Evolutionary conservation across 2,113 vertebrate genomes (phyloP), one percentile per base, ranked within the genome.

Genomic region (Tragulus kanchil): DNA sequence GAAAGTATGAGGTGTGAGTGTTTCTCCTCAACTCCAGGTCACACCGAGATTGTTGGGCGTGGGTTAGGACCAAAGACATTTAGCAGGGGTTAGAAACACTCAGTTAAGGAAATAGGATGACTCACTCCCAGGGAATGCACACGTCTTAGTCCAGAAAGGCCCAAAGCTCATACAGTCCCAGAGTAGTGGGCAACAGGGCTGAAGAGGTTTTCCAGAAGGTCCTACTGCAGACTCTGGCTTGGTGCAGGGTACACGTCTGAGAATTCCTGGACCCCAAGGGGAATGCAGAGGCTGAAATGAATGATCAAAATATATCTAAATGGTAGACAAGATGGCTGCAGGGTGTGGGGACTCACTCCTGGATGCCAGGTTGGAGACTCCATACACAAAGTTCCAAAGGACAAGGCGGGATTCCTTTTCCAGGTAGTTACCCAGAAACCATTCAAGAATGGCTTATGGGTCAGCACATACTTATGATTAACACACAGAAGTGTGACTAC

Each of bases 401-500:
- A 93, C 65, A 78, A 42, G 16, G 26, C 9, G 14, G 19, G 54
- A 81, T 69, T 75, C n/a, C 65, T n/a, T 67, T 42, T 25, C 28
- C 42, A 26, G 59, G 13, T 8, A 16, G 16, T 31, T 23, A 36
- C 5, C 26, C 19, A 26, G 58, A 17, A 89, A 62, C 36, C 36
- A 28, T 65, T 52, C 8, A 17, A 62, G 56, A 83, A 56, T 0
- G 13, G 31, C 19, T 31, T 36, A 31, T 14, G n/a, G n/a, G n/a
- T 62, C 58, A 59, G 62, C 36, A 5, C 21, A 23, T 23, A 65
- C 8, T 26, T 2, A 1, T 13, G 26, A 50, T 1, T 36, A 62
- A 16, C 50, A 7, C 0, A 0, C 6, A 11, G 11, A 75, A 14
- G 11, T 2, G 23, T 78, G 73, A n/a, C 14, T 8, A 17, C 26